Conservation (phyloP, 2,113 vertebrate species). For the Serilophus lunatus region DNA sequence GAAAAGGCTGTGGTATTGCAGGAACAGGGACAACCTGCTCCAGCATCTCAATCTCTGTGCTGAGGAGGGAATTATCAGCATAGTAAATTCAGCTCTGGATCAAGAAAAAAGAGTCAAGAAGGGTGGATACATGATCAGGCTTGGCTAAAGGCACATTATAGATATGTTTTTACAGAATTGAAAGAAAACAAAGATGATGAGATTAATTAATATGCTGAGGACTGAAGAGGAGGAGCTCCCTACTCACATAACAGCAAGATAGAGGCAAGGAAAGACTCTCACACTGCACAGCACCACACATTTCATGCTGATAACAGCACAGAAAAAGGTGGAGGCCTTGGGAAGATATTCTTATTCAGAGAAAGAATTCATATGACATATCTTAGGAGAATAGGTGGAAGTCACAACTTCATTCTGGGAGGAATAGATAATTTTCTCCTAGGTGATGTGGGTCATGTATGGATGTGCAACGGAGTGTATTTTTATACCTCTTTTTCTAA, state of each 20-base stretch:
- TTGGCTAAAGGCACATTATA: not conserved
- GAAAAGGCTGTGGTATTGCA: not conserved
- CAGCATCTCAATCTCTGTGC: not conserved
- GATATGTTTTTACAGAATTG: not conserved
- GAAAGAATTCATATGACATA: not conserved
- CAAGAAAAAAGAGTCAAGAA: not conserved
- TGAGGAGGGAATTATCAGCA: not conserved
- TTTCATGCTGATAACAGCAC: not conserved
- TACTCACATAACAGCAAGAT: not conserved
- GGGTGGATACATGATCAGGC: not conserved
- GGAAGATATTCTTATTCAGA: not conserved
- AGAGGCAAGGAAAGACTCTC: not conserved
- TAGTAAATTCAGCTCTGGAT: not conserved
- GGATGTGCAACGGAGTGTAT: not conserved
- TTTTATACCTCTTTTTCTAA: not conserved
- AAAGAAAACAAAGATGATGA: not conserved
- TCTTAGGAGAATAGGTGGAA: not conserved
- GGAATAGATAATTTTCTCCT: not conserved
- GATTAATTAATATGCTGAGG: not conserved
- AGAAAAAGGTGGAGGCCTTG: not conserved
- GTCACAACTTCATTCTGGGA: not conserved
- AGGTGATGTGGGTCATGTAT: not conserved
- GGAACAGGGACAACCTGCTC: not conserved
- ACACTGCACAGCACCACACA: not conserved
- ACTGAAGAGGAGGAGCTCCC: not conserved